Evolutionary conservation across 1,140 invertebrate genomes (phyloP).

Genomic region (Hyposmocoma kahamanoa): DNA sequence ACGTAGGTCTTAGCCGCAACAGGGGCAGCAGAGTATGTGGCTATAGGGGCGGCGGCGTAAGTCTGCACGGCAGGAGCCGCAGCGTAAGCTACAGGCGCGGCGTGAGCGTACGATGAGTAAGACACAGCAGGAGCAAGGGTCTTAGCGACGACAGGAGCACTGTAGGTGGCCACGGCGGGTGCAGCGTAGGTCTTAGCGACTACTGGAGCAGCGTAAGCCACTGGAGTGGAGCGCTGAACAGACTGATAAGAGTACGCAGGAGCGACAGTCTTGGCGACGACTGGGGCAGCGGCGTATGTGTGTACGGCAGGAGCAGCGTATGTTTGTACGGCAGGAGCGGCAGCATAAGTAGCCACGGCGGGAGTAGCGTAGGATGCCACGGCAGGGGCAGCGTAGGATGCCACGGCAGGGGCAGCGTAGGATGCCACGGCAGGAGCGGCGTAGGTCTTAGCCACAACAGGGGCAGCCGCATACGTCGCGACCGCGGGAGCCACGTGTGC

Average conservation of each 20-base stretch:
- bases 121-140: not conserved
- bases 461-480: not conserved
- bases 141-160: not conserved
- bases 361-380: slow-evolving; percentile 1
- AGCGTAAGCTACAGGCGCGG: slow-evolving; percentile 10
- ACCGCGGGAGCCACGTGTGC: slow-evolving; percentile 8
- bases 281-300: slow-evolving; percentile 8
- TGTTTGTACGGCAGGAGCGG: slow-evolving; percentile 13
- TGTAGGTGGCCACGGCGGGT: slow-evolving; percentile 2
- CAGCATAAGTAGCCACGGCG: slow-evolving; percentile 14
- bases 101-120: not conserved
- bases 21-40: slow-evolving; percentile 6
- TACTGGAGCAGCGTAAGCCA: not conserved
- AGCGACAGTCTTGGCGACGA: slow-evolving; percentile 3
- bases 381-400: not conserved
- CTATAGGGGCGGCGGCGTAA: slow-evolving; percentile 4
- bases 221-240: not conserved
- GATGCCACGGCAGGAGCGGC: not conserved
- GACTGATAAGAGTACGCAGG: slow-evolving; percentile 3
- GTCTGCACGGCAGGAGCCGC: not conserved
- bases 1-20: slow-evolving; percentile 2
- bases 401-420: not conserved
- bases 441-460: not conserved
- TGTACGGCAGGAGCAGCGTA: slow-evolving; percentile 3
- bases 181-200: not conserved